Percentiles rank a stretch among this genome's conserved stretches.
Evolutionary conservation across 2,113 vertebrate genomes (phyloP).

Genomic region (Ia io): DNA sequence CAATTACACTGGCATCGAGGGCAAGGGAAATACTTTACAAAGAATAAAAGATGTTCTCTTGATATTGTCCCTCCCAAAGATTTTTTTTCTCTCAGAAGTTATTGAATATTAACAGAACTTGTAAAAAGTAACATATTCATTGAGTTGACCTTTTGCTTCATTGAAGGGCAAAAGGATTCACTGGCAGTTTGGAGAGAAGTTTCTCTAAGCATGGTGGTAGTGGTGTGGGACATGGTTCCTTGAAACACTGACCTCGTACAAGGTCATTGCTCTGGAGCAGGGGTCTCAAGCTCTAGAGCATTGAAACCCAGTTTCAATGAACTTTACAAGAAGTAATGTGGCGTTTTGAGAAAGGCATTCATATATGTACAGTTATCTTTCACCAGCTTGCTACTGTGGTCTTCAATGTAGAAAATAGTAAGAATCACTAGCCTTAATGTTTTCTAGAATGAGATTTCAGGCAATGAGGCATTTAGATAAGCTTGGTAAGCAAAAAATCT

Average conservation of each 20-base stretch:
- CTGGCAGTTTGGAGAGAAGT: constrained; percentile 4
- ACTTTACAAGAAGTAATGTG: not conserved
- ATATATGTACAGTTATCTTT: not conserved
- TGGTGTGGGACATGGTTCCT: not conserved
- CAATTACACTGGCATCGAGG: not conserved
- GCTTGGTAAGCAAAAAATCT: not conserved
- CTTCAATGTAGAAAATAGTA: constrained; percentile 18
- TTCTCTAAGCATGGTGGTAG: not conserved
- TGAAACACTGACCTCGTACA: not conserved
- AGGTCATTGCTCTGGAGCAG: not conserved
- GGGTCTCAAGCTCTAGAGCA: not conserved
- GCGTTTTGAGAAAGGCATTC: not conserved
- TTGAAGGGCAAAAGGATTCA: not conserved
- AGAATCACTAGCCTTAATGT: not conserved
- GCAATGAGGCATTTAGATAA: not conserved
- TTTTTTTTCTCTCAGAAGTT: constrained; percentile 1
- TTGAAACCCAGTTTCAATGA: not conserved
- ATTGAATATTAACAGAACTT: constrained; percentile 35
- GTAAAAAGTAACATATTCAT: constrained; percentile 40
- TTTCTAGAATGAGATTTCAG: constrained; percentile 16
- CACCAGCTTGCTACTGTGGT: not conserved
- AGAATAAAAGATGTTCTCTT: constrained; percentile 19
- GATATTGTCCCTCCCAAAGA: not conserved
- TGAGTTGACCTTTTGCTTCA: constrained; percentile 10
- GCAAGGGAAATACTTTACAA: not conserved